Base-by-base conservation (phyloP, 2,797 vertebrate genomes). In the Sebastes glaucus region DNA sequence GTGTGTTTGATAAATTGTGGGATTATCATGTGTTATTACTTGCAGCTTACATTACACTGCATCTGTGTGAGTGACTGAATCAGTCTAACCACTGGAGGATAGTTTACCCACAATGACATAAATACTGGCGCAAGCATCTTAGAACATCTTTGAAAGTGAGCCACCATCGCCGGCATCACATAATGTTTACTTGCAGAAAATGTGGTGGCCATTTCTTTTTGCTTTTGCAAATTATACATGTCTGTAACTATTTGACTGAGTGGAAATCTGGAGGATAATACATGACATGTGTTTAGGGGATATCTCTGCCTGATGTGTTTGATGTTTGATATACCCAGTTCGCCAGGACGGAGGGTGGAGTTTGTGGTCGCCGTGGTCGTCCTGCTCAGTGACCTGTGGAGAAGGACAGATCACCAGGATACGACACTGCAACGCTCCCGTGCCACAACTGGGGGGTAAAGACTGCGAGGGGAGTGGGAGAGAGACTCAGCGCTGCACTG, bases 321-420 rank as follows among this genome's bases (percentile, higher is more conserved):
- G 27, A 89, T 27, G 35, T 82, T 64, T 91, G 74, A 81, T 79
- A 81, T 79, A 32, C 73, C 49, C 84, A 99, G 98, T 99, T 87
- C 97, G 97, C 76, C 98, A 98, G 60, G 96, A 99, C 6, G 98
- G 98, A n/a, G 97, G 97, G 22, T 99, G 98, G 98, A 99, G 98
- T 88, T 95, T 99, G 91, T 99, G 98, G 98, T 99, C 98, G 0
- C 98, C 98, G 0, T 99, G 98, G 98, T 99, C 98, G 0, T 97
- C 98, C 5, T 99, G 98, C 92, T 98, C 98, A 0, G 97, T 97
- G 69, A 98, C 97, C 11, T 99, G 98, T 5, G 98, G 98, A n/a
- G 87, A 95, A 3, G 98, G 98, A 74, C 98, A 98, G 71, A 96
- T 98, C 92, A 99, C 98, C 0, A 97, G 98, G 78, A 99, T 99